Percentiles rank a stretch among this genome's conserved stretches.
phyloP scores from a whole-genome alignment of 2,113 vertebrate species.

The Campylomormyrus numenius region DNA sequence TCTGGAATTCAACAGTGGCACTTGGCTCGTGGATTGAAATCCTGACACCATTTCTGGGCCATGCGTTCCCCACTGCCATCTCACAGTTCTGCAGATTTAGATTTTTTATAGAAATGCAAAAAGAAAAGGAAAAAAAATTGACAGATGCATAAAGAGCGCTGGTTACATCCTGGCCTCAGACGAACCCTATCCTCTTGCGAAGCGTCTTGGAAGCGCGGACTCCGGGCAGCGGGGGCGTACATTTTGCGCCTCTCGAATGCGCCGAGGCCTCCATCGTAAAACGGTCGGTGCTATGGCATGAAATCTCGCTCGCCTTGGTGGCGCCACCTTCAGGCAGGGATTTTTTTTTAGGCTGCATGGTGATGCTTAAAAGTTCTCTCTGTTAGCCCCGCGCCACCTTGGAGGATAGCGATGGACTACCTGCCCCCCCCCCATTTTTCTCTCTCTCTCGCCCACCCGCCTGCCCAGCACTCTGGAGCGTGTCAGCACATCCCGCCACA shows the following conservation, averaged over 20 bases:
- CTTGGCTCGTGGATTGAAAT: slow-evolving; percentile 31
- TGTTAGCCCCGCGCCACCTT: not conserved
- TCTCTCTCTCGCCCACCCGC: not conserved
- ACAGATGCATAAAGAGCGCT: not conserved
- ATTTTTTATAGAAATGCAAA: not conserved
- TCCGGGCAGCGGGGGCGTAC: not conserved
- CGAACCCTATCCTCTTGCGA: not conserved
- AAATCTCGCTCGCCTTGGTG: not conserved
- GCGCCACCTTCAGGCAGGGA: not conserved
- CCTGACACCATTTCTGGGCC: slow-evolving; percentile 45
- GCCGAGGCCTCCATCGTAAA: not conserved
- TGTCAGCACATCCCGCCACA: not conserved
- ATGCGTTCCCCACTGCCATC: slow-evolving; percentile 21
- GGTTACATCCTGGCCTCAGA: not conserved
- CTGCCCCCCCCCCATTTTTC: not conserved
- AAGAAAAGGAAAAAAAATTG: not conserved
- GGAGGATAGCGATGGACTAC: not conserved
- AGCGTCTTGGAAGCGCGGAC: not conserved
- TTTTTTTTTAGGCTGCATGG: not conserved
- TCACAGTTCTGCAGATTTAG: slow-evolving; percentile 29
- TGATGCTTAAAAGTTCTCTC: not conserved
- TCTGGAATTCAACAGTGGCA: slow-evolving; percentile 39
- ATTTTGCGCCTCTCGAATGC: not conserved
- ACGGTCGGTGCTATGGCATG: not conserved
- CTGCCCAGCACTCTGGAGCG: not conserved